Conservation (phyloP, 2,888 invertebrate species). For the Colostygia pectinataria region DNA sequence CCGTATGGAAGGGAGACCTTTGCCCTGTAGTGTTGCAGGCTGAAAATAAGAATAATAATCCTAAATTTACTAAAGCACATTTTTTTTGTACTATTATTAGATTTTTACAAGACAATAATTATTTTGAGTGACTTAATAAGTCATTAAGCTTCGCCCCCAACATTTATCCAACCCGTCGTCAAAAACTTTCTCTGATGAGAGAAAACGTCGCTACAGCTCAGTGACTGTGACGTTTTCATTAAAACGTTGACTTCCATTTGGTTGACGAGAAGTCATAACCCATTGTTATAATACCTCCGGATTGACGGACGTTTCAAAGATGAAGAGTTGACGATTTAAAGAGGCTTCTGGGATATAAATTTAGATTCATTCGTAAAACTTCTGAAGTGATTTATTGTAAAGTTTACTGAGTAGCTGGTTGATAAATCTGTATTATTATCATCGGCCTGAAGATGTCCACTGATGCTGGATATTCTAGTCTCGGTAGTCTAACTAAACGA, state of each 20-base stretch:
- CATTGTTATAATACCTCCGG: conserved; percentile 50
- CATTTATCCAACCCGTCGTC: conserved; percentile 39
- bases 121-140: background rate
- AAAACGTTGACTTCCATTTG: conserved; percentile 56
- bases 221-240: conserved; percentile 64
- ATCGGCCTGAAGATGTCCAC: no score
- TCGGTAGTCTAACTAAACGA: no score
- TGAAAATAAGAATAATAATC: no score
- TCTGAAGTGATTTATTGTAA: background rate
- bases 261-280: conserved; percentile 58
- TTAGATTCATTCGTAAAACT: conserved; percentile 30
- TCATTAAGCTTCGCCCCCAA: conserved; percentile 1
- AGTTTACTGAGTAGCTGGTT: no score
- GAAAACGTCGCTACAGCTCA: conserved; percentile 35
- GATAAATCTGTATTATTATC: no score
- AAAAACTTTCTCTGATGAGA: conserved; percentile 54
- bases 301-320: conserved; percentile 43
- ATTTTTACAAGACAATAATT: no score
- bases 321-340: conserved; percentile 26
- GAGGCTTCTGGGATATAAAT: conserved; percentile 41
- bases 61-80: no score
- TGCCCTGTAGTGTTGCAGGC: no score
- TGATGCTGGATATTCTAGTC: no score
- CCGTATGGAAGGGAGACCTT: no score
- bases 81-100: no score